phyloP scores from a whole-genome alignment of 2,797 vertebrate species.

The Pseudochaenichthys georgianus region DNA sequence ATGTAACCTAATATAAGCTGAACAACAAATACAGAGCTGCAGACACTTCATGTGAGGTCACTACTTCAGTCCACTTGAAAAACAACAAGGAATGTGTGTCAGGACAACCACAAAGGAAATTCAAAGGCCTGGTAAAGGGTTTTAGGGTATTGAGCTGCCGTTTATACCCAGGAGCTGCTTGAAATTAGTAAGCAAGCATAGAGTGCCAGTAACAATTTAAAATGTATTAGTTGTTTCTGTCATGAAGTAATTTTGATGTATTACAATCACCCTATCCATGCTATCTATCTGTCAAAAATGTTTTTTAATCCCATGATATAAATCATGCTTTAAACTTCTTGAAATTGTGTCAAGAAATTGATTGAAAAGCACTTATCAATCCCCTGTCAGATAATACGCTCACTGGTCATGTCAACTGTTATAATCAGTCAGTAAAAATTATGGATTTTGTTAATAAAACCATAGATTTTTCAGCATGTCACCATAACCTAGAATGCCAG shows the following conservation, averaged over 20 bases:
- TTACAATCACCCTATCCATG: background rate
- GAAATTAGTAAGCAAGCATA: slow-evolving; percentile 20
- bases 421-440: slow-evolving; percentile 9
- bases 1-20: slow-evolving; percentile 62
- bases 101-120: slow-evolving; percentile 61
- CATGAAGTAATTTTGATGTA: background rate
- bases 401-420: background rate
- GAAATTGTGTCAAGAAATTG: background rate
- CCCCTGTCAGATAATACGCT: background rate
- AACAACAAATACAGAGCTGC: slow-evolving; percentile 62
- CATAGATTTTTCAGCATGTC: slow-evolving; percentile 16
- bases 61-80: slow-evolving; percentile 55
- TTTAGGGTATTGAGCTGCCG: slow-evolving; percentile 33
- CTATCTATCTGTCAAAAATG: background rate
- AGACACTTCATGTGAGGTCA: slow-evolving; percentile 70
- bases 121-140: slow-evolving; percentile 44
- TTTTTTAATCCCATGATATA: too few relatives aligned
- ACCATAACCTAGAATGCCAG: slow-evolving; percentile 29
- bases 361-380: background rate
- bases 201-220: background rate
- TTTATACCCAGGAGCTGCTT: slow-evolving; percentile 22
- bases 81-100: slow-evolving; percentile 65
- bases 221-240: too few relatives aligned
- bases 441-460: slow-evolving; percentile 1
- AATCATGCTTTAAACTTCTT: too few relatives aligned